These are phyloP conservation scores for Cyanocitta stelleri DNA, from an alignment of 2,113 vertebrate genomes.

Conservation along the genomic window DNA sequence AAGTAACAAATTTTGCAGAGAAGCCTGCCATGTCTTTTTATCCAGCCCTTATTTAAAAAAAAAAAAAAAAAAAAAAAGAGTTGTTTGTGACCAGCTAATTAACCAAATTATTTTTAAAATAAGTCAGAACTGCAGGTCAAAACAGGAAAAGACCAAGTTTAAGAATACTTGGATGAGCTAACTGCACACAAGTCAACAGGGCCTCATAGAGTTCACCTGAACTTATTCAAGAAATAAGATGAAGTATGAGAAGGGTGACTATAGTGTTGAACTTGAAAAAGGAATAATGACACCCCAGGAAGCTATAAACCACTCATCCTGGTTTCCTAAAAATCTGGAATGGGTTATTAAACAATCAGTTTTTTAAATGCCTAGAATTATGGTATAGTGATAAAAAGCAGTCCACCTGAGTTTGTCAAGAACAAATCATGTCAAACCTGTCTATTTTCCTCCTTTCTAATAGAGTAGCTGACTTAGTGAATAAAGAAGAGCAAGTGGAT, in stretches of 20 bases:
- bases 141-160: conserved; percentile 40
- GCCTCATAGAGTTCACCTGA: not conserved
- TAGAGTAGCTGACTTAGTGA: not conserved
- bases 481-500: not conserved
- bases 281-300: conserved; percentile 39
- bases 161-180: not conserved
- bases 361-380: conserved; percentile 14
- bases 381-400: conserved; percentile 17
- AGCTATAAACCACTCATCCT: conserved; percentile 43
- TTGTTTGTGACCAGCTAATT: not conserved
- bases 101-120: conserved; percentile 34
- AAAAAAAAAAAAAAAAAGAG: not conserved
- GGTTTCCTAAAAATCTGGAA: conserved; percentile 35
- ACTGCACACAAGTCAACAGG: not conserved
- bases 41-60: not conserved
- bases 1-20: conserved; percentile 3
- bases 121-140: not conserved
- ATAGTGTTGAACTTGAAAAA: not conserved
- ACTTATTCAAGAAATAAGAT: not conserved
- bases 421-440: not conserved
- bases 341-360: conserved; percentile 15
- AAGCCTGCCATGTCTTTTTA: not conserved
- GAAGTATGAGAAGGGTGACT: not conserved
- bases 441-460: not conserved
- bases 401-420: conserved; percentile 21